A percentile compares a stretch with the other conserved stretches of the same genome.
Evolutionary conservation across 2,888 invertebrate genomes (phyloP).

Genomic region (Cephus sareptanus): DNA sequence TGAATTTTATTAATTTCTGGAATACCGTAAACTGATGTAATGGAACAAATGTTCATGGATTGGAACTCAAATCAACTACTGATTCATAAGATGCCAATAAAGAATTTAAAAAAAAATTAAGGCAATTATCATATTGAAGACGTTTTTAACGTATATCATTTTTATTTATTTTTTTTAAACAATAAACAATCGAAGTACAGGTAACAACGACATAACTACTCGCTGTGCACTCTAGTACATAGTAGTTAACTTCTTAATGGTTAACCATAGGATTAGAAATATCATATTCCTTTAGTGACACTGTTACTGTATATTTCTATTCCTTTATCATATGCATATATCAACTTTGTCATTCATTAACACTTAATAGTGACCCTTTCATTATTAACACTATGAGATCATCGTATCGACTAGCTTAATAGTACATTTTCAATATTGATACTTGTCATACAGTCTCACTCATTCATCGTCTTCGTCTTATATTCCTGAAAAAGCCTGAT

Average conservation of each 20-base stretch:
- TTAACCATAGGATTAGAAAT: background rate
- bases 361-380: background rate
- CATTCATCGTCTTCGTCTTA: background rate
- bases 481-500: background rate
- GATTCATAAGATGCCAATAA: background rate
- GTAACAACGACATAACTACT: background rate
- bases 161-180: background rate
- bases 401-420: background rate
- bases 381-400: background rate
- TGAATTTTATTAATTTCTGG: background rate
- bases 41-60: background rate
- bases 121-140: background rate
- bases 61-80: background rate
- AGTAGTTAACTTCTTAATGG: background rate
- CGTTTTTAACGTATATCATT: background rate
- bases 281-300: background rate
- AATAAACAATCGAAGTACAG: background rate
- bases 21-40: background rate
- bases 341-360: background rate
- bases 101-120: background rate
- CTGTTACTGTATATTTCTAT: background rate
- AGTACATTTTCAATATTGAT: background rate
- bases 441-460: background rate
- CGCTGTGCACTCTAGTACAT: background rate
- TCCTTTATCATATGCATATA: background rate